These are phyloP conservation scores for Paradoxurus hermaphroditus DNA, from an alignment of 2,113 vertebrate species.

Conservation along the genomic window DNA sequence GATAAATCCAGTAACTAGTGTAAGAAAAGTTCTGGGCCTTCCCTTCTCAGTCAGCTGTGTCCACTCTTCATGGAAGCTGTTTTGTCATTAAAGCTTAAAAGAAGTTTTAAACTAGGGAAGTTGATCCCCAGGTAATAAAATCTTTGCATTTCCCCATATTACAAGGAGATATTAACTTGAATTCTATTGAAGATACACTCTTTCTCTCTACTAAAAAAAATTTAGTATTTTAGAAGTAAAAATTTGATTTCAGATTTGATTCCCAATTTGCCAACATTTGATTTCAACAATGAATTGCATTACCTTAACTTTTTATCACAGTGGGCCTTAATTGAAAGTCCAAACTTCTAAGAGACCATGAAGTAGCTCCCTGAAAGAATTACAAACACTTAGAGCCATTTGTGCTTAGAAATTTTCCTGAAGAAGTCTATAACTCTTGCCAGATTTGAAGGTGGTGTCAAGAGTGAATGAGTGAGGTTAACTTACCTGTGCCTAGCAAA, in stretches of 20 bases:
- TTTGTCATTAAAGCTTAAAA: neutral
- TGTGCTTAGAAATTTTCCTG: neutral
- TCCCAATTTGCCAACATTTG: neutral
- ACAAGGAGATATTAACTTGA: neutral
- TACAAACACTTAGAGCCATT: neutral
- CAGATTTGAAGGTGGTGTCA: neutral
- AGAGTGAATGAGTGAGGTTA: neutral
- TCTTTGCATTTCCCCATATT: neutral
- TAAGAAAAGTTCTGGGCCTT: neutral
- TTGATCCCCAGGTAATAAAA: neutral
- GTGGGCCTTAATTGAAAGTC: neutral
- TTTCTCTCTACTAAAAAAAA: neutral
- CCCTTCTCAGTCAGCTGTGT: neutral
- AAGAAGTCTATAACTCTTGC: neutral
- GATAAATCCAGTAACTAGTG: neutral
- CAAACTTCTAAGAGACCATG: neutral
- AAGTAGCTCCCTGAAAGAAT: neutral
- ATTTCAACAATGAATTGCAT: conserved; percentile 9
- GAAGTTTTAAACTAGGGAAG: neutral
- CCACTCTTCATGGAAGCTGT: neutral
- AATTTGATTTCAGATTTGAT: neutral
- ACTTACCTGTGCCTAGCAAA: neutral
- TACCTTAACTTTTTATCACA: conserved; percentile 28
- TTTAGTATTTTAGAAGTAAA: neutral
- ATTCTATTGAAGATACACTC: neutral